These are phyloP conservation scores for Cyrtonyx montezumae DNA, from an alignment of 2,113 vertebrate species.

Conservation along the genomic window DNA sequence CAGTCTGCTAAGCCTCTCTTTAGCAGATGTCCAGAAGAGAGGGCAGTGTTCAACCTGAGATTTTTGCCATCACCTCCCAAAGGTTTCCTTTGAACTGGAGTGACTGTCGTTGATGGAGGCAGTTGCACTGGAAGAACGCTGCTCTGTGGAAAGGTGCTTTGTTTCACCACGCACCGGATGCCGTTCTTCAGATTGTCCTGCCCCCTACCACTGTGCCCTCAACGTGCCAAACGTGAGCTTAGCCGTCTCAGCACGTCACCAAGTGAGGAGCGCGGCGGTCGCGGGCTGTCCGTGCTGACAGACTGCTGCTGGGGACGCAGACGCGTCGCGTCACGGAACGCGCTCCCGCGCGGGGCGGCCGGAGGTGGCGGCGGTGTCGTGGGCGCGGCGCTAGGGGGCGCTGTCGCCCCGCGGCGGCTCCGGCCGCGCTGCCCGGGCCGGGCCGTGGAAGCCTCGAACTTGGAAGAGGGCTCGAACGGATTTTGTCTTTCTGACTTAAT, in stretches of 20 bases:
- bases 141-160: not conserved
- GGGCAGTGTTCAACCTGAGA: not conserved
- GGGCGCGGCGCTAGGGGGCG: too few relatives aligned
- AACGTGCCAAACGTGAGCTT: not conserved
- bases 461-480: too few relatives aligned
- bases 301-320: too few relatives aligned
- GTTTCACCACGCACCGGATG: not conserved
- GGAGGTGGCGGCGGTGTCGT: not conserved
- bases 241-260: not conserved
- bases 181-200: not conserved
- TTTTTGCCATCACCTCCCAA: not conserved
- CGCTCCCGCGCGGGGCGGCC: too few relatives aligned
- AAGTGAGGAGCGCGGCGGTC: fast-evolving
- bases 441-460: fast-evolving
- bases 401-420: too few relatives aligned
- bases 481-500: not conserved
- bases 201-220: not conserved
- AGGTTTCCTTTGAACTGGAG: not conserved
- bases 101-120: not conserved
- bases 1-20: not conserved
- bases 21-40: not conserved
- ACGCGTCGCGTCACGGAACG: too few relatives aligned
- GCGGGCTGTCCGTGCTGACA: fast-evolving
- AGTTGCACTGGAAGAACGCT: not conserved
- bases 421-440: too few relatives aligned